Evolutionary conservation across 2,888 invertebrate genomes (phyloP), one percentile per base, ranked within the genome.

Genomic region (Alloplasta piceator): DNA sequence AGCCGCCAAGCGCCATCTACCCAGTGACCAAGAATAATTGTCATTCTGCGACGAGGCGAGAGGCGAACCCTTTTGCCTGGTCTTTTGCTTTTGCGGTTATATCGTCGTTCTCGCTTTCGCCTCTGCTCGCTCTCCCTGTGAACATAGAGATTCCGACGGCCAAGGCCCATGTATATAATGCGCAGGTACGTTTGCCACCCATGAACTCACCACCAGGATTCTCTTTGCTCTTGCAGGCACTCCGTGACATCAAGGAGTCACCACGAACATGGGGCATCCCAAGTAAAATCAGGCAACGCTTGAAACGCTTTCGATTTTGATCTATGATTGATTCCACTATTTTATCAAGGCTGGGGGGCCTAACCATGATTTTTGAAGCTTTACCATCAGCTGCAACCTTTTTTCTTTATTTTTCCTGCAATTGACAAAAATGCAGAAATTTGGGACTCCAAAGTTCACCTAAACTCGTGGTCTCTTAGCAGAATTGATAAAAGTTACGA

Each of bases 21-120:
- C 87, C 88, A 87, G 89, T 88, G 89, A 87, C 87, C 87, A 86
- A 87, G 86, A 88, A 90, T 89, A 89, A 91, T 91, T 90, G 90
- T 89, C 89, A 90, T 91, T 90, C 88, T 82, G 84, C 84, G 84
- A 68, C 63, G 63, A 26, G 56, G 55, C 52, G 39, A 70, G 64
- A 64, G 58, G 38, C 41, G 52, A 46, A 46, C 58, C 46, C 63
- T 43, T 26, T 41, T 5, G 14, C 63, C 14, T 41, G 26, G 36
- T n/a, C 39, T 52, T 61, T 81, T 73, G 63, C 55, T 78, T n/a
- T 71, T 71, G 64, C 46, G 64, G 64, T 58, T 38, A 12, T 39
- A 46, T 41, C 50, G n/a, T n/a, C n/a, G 39, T 70, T 70, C 66
- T 61, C 48, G 74, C 72, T 60, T 60, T n/a, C n/a, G n/a, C n/a